Conservation (phyloP, 1,140 invertebrate genomes). For the Araneus ventricosus region DNA sequence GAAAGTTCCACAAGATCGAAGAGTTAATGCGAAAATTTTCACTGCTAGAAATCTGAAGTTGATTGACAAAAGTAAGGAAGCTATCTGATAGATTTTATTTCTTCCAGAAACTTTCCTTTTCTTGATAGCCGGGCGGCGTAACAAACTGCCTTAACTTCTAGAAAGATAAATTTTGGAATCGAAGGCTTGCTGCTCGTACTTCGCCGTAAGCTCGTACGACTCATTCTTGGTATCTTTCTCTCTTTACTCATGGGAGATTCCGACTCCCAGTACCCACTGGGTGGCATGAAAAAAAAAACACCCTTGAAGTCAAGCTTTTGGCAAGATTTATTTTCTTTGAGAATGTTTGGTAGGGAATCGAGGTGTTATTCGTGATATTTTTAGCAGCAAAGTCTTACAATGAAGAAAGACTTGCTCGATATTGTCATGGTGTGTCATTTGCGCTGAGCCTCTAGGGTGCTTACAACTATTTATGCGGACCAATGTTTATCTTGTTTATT, state of each 20-base stretch:
- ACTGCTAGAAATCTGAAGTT: background rate
- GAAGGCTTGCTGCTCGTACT: conserved; percentile 25
- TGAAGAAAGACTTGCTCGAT: conserved; percentile 55
- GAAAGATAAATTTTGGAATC: conserved; percentile 71
- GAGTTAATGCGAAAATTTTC: background rate
- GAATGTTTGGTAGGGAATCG: conserved; percentile 64
- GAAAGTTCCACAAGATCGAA: too few relatives aligned
- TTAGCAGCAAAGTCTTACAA: conserved; percentile 55
- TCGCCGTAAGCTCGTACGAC: conserved; percentile 45
- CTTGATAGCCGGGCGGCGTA: conserved; percentile 53
- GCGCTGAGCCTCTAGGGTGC: conserved; percentile 45
- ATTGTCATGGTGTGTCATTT: conserved; percentile 73
- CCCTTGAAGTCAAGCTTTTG: conserved; percentile 69
- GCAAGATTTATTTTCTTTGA: conserved; percentile 73
- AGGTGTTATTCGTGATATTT: conserved; percentile 71
- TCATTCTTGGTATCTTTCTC: conserved; percentile 68
- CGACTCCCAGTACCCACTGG: conserved; percentile 63
- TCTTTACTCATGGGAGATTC: conserved; percentile 43
- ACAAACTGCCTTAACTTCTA: conserved; percentile 65
- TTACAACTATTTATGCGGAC: conserved; percentile 27
- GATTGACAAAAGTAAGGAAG: conserved; percentile 8
- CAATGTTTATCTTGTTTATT: conserved; percentile 53
- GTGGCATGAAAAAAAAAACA: conserved; percentile 45
- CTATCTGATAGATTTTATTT: conserved; percentile 41
- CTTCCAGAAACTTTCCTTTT: background rate